Evolutionary conservation across 2,113 vertebrate genomes (phyloP), one percentile per base, ranked within the genome.

Genomic region (Calonectris borealis): DNA sequence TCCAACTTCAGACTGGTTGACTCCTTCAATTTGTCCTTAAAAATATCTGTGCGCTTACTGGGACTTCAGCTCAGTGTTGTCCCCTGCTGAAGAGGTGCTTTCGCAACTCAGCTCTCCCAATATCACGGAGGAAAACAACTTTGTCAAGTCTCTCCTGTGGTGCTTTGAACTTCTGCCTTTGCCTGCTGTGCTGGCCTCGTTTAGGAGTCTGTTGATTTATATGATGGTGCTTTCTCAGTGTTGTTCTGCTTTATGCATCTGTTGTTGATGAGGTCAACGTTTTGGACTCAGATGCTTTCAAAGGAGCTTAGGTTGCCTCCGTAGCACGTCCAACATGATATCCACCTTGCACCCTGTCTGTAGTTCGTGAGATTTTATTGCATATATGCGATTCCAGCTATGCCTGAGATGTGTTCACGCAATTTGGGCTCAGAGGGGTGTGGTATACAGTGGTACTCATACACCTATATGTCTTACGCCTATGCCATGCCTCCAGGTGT

Each of bases 351-450:
- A 48, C 24, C 16, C 19, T 11, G 14, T 9, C 14, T 29, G 49
- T 10, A 42, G 51, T 15, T 31, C 26, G 8, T 26, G 46, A 52
- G 38, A 7, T 62, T 31, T 62, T 20, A 36, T 20, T 12, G 16
- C 26, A 7, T 10, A 7, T 14, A 3, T 20, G 29, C 17, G 16
- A 73, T 19, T 14, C 32, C 32, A 44, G 55, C 36, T 34, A 14
- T 5, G 6, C 42, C 46, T 16, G 42, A 1, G 3, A 6, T 4
- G 17, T 7, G 27, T 6, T 54, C 15, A 1, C 8, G 60, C 6
- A 20, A 2, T 27, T 12, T 16, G 49, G 71, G 51, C n/a, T 76
- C 27, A 7, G 61, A 14, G 64, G 16, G 49, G 27, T 20, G 2
- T 5, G 49, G 27, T 20, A 3, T 5, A 8, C 8, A 36, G 32